Percentiles rank a stretch among this genome's conserved stretches.
Evolutionary conservation across 2,888 invertebrate genomes (phyloP).

Genomic region (Brachyptera putata): DNA sequence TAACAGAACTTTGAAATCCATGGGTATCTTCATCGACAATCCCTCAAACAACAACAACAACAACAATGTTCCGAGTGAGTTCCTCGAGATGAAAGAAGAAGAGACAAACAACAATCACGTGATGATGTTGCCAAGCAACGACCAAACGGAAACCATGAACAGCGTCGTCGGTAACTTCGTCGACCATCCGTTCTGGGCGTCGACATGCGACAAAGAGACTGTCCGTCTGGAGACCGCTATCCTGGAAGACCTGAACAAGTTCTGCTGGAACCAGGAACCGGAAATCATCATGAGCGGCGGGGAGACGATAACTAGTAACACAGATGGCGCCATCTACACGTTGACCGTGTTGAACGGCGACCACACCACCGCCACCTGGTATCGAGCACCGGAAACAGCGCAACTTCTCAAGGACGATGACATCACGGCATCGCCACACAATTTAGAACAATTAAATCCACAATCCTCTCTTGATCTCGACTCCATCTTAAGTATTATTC

Average conservation of each 20-base stretch:
- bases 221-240: constrained; percentile 69
- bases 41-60: constrained; percentile 53
- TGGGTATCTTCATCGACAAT: constrained; percentile 59
- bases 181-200: constrained; percentile 27
- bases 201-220: constrained; percentile 57
- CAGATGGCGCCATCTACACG: constrained; percentile 81
- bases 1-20: constrained; percentile 63
- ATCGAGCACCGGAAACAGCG: constrained; percentile 52
- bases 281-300: constrained; percentile 47
- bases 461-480: constrained; percentile 64
- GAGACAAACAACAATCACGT: constrained; percentile 55
- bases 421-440: constrained; percentile 47
- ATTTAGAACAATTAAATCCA: not conserved
- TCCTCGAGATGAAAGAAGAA: constrained; percentile 41
- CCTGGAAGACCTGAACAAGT: constrained; percentile 79
- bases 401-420: constrained; percentile 56
- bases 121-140: constrained; percentile 24
- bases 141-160: constrained; percentile 25
- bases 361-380: constrained; percentile 43
- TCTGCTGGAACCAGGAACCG: constrained; percentile 70
- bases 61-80: not conserved
- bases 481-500: constrained; percentile 69
- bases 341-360: constrained; percentile 80
- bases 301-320: constrained; percentile 45
- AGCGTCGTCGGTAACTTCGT: constrained; percentile 57